These are phyloP conservation scores for Gallinago undulata DNA, from an alignment of 2,113 vertebrate species.

Conservation along the genomic window DNA sequence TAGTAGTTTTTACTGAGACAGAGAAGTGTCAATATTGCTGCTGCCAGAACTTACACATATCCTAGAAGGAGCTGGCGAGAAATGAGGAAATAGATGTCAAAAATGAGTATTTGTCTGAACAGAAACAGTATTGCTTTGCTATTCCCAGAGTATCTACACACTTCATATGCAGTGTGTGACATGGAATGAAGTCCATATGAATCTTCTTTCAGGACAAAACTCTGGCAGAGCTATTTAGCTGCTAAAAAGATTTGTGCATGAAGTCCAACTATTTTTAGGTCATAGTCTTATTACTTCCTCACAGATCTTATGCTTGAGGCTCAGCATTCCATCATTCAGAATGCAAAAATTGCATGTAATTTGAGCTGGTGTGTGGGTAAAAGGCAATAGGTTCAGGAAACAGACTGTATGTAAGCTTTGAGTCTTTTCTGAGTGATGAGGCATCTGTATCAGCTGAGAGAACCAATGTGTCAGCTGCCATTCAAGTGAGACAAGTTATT, in stretches of 20 bases:
- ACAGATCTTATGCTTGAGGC: neutral
- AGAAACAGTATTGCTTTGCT: neutral
- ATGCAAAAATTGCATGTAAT: neutral
- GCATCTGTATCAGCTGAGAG: neutral
- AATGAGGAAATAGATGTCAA: neutral
- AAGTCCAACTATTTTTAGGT: neutral
- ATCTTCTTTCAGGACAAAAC: neutral
- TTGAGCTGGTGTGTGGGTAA: neutral
- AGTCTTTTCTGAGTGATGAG: neutral
- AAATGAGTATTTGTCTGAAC: neutral
- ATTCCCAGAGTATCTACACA: neutral
- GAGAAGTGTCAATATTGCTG: neutral
- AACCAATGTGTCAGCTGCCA: neutral
- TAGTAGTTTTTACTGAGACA: neutral
- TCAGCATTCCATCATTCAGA: neutral
- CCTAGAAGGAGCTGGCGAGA: neutral
- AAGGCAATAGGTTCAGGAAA: neutral
- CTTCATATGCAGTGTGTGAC: neutral
- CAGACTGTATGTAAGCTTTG: neutral
- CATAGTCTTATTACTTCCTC: neutral
- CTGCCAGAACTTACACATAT: neutral
- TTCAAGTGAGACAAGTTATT: neutral
- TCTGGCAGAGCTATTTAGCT: neutral
- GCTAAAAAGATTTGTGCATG: neutral
- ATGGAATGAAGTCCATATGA: neutral